phyloP scores from a whole-genome alignment of 2,797 vertebrate genomes.

The Chaunax sp. region DNA sequence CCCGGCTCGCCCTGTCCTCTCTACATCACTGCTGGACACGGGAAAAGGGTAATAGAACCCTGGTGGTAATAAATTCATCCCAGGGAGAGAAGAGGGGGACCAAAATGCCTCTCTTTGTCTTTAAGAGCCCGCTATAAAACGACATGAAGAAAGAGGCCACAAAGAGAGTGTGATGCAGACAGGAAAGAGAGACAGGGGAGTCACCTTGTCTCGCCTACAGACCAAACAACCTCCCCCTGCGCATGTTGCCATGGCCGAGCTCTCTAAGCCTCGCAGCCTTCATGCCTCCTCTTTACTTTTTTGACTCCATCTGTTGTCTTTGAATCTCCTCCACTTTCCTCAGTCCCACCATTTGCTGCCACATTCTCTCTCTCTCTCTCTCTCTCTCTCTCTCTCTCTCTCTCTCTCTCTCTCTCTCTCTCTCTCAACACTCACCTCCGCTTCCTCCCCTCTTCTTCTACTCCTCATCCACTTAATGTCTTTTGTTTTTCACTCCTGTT shows the following conservation, averaged over 20 bases:
- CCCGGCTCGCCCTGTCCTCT: slow-evolving; percentile 2
- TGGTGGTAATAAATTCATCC: slow-evolving; percentile 72
- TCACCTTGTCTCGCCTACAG: slow-evolving; percentile 54
- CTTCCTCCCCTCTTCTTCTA: not conserved
- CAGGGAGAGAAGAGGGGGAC: slow-evolving; percentile 4
- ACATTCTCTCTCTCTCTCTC: not conserved
- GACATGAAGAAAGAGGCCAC: slow-evolving; percentile 22
- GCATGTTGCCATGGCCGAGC: slow-evolving; percentile 21
- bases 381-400: not conserved
- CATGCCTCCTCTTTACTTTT: not conserved
- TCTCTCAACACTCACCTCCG: not conserved
- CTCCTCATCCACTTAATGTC: not conserved
- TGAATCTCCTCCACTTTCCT: slow-evolving; percentile 23
- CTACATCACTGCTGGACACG: slow-evolving; percentile 56
- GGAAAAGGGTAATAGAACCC: slow-evolving; percentile 54
- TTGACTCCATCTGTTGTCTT: slow-evolving; percentile 16
- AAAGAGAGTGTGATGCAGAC: slow-evolving; percentile 30
- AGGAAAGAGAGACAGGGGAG: slow-evolving; percentile 26
- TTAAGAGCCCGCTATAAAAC: slow-evolving; percentile 58
- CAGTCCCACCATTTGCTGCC: not conserved
- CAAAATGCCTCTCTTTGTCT: slow-evolving; percentile 62
- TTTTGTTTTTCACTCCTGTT: too few relatives aligned
- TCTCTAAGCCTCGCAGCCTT: not conserved
- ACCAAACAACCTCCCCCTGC: slow-evolving; percentile 3
- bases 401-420: not conserved